Conservation (phyloP, 2,113 vertebrate genomes). For the Erythrocercus mccallii region DNA sequence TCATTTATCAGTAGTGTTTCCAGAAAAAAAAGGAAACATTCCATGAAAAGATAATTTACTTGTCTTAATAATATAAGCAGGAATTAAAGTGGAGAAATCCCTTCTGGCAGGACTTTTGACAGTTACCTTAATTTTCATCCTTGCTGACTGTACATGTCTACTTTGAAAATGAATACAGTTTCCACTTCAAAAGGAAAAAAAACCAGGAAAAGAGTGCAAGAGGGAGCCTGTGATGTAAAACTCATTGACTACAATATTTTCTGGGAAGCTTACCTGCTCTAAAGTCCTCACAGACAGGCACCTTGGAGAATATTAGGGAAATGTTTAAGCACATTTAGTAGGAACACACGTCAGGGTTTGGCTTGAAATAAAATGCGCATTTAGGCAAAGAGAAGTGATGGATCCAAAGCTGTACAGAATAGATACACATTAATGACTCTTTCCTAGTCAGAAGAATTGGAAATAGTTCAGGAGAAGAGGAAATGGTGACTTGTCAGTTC, state of each 20-base stretch:
- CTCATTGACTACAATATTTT: neutral
- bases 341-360: neutral
- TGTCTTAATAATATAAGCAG: constrained; percentile 61
- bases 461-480: neutral
- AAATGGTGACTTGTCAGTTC: neutral
- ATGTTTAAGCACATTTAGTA: constrained; percentile 3
- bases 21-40: constrained; percentile 61
- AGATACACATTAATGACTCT: neutral
- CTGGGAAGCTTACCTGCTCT: constrained; percentile 40
- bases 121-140: constrained; percentile 29
- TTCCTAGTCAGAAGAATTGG: neutral
- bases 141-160: neutral
- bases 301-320: constrained; percentile 25
- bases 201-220: neutral
- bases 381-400: neutral
- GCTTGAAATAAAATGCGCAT: neutral
- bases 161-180: constrained; percentile 44
- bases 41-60: constrained; percentile 68
- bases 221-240: constrained; percentile 10
- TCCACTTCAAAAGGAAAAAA: constrained; percentile 23
- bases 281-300: neutral
- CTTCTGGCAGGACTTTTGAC: constrained; percentile 58
- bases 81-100: constrained; percentile 60
- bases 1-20: constrained; percentile 41
- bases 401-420: neutral